Evolutionary conservation across 2,888 invertebrate species (phyloP), one percentile per base, ranked within the genome.

Genomic region (Protonemura montana): DNA sequence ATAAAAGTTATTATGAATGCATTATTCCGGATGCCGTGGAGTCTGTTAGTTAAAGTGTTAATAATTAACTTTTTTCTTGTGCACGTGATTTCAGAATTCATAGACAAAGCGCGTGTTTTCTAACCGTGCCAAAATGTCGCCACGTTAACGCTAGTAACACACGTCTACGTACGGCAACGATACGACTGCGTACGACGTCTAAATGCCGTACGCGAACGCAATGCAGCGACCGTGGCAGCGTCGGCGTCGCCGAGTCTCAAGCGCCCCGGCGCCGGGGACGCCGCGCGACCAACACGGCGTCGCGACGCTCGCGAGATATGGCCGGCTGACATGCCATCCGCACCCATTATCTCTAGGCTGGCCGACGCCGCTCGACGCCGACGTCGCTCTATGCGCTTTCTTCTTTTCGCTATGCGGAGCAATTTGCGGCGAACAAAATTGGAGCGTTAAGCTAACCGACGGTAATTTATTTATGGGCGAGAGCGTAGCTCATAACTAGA

Each of bases 211-310:
- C 41, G 41, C 41, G 41, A 41, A 41, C 5, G 41, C 59, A 59
- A 10, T 59, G 35, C 59, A 59, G 59, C 21, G 35, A 35, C 3
- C 35, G 10, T 10, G 3, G 35, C 35, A 35, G 59, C 59, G 21
- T 10, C 21, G 59, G 59, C 59, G 59, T 59, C 59, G 59, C 59
- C 59, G 59, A 59, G 59, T 59, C 59, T 78, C 78, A n/a, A 26
- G 78, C 27, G 78, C 78, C 78, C 27, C 78, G 78, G n/a, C 78
- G 78, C 27, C 78, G 78, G 78, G 21, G 78, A 27, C 78, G 78
- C 26, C 78, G 59, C 59, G 59, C 59, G 59, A 59, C 21, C 35
- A 59, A 21, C 59, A 59, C 59, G 59, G 59, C 59, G 59, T 59
- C 59, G 3, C 59, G 59, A 59, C 59, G 13, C 59, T 21, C 59